Percentiles rank a stretch among this genome's conserved stretches.
phyloP scores from a whole-genome alignment of 2,888 invertebrate genomes.

The Caenorhabditis panamensis region DNA sequence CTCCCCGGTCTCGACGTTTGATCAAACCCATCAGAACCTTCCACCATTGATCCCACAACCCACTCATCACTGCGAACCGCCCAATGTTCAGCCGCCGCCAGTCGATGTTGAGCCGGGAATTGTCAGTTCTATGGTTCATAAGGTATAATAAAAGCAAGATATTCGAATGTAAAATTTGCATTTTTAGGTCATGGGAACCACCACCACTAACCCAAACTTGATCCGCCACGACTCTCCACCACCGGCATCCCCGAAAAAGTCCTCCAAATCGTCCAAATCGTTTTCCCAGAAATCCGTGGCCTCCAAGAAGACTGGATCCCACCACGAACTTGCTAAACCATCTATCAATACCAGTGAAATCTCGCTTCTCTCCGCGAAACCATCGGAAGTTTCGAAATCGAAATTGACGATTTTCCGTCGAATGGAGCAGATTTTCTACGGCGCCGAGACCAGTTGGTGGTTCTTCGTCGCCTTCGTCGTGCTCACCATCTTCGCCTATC shows the following conservation, averaged over 20 bases:
- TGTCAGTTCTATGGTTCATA: not conserved
- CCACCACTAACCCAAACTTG: not conserved
- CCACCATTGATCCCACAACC: constrained; percentile 35
- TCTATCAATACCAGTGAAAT: not conserved
- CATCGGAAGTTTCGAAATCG: not conserved
- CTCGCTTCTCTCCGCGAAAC: not conserved
- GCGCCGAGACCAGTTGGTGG: constrained; percentile 51
- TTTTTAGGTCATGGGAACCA: not conserved
- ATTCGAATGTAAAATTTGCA: not conserved
- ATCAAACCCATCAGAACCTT: not conserved
- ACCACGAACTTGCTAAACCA: not conserved
- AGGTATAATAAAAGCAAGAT: not conserved
- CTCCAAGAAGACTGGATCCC: not conserved
- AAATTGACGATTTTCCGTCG: constrained; percentile 4
- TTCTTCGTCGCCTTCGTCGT: constrained; percentile 43
- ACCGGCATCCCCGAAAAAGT: not conserved
- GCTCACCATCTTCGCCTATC: constrained; percentile 51
- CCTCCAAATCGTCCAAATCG: not conserved
- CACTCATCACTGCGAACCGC: constrained; percentile 9
- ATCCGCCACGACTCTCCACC: not conserved
- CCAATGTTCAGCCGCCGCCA: constrained; percentile 35
- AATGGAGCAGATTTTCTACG: constrained; percentile 46
- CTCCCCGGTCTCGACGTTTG: constrained; percentile 6
- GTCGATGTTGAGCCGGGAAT: not conserved
- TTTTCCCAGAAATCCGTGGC: not conserved